Percentiles rank a stretch among this genome's conserved stretches.
phyloP scores from a whole-genome alignment of 2,888 invertebrate species.

The Clostera curtula region DNA sequence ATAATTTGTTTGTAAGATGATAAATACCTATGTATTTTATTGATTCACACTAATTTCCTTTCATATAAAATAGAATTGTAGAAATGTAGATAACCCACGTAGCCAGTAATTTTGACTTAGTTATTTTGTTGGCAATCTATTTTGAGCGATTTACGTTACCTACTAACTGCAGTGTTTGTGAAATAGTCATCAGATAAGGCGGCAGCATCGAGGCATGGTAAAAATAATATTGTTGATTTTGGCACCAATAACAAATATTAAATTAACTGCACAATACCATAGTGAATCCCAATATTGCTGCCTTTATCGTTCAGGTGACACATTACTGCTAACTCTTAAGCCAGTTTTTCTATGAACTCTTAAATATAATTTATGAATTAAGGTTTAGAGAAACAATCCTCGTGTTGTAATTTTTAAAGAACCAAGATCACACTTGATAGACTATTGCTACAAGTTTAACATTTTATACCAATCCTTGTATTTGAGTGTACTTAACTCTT shows the following conservation, averaged over 20 bases:
- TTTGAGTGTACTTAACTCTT: slow-evolving; percentile 73
- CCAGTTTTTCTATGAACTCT: slow-evolving; percentile 14
- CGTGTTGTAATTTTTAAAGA: slow-evolving; percentile 59
- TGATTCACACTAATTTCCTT: slow-evolving; percentile 30
- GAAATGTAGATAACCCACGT: slow-evolving; percentile 69
- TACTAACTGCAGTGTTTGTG: too few species aligned
- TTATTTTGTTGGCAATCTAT: slow-evolving; percentile 16
- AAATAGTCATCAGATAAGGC: too few species aligned
- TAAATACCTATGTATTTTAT: slow-evolving; percentile 35
- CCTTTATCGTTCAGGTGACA: too few species aligned
- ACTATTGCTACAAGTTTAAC: slow-evolving; percentile 66
- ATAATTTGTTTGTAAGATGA: slow-evolving; percentile 56
- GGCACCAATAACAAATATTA: too few species aligned
- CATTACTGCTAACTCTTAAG: slow-evolving; percentile 17
- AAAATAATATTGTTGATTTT: too few species aligned
- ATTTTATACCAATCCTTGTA: slow-evolving; percentile 74
- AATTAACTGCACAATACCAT: too few species aligned
- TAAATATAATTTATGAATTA: slow-evolving; percentile 20
- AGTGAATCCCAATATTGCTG: too few species aligned
- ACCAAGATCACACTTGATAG: slow-evolving; percentile 64
- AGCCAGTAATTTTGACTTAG: slow-evolving; percentile 23
- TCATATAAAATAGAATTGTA: slow-evolving; percentile 50
- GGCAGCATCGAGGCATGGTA: too few species aligned
- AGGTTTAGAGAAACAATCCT: slow-evolving; percentile 39
- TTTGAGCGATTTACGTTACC: slow-evolving; percentile 8